A percentile compares a stretch with the other conserved stretches of the same genome.
Conservation (phyloP, 2,113 vertebrate genomes). For the Platichthys flesus region DNA sequence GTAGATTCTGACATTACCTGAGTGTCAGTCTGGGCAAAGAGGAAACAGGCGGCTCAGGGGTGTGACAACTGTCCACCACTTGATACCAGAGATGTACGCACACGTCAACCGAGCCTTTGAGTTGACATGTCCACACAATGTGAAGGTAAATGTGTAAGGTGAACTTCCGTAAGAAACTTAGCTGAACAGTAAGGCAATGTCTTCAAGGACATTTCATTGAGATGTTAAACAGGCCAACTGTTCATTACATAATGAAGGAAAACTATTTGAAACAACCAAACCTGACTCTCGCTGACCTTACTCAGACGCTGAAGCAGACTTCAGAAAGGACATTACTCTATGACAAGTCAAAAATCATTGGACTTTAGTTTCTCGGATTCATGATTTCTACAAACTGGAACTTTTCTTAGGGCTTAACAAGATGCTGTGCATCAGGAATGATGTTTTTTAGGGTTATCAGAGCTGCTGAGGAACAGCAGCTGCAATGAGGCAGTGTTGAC, state of each 20-base stretch:
- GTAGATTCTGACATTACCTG: conserved; percentile 97
- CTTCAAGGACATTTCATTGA: too few relatives aligned
- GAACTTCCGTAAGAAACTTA: too few relatives aligned
- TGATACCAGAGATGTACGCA: neutral
- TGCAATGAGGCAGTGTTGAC: too few relatives aligned
- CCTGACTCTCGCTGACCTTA: neutral
- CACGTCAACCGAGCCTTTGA: neutral
- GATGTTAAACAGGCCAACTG: too few relatives aligned
- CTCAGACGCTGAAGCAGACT: too few relatives aligned
- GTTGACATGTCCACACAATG: neutral
- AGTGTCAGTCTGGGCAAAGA: conserved; percentile 86
- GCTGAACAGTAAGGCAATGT: too few relatives aligned
- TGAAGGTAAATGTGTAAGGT: neutral
- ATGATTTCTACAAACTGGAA: neutral
- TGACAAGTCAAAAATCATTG: neutral
- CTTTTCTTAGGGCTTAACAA: neutral
- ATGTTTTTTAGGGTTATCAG: too few relatives aligned
- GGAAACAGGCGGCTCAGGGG: neutral
- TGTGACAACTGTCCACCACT: neutral
- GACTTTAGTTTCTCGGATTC: too few relatives aligned
- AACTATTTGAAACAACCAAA: neutral
- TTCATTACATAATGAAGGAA: too few relatives aligned
- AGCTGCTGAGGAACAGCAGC: too few relatives aligned
- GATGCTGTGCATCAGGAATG: neutral
- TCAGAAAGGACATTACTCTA: neutral